Percentiles rank a stretch among this genome's conserved stretches.
phyloP scores from a whole-genome alignment of 2,888 invertebrate genomes.

The Spisula subtruncata region DNA sequence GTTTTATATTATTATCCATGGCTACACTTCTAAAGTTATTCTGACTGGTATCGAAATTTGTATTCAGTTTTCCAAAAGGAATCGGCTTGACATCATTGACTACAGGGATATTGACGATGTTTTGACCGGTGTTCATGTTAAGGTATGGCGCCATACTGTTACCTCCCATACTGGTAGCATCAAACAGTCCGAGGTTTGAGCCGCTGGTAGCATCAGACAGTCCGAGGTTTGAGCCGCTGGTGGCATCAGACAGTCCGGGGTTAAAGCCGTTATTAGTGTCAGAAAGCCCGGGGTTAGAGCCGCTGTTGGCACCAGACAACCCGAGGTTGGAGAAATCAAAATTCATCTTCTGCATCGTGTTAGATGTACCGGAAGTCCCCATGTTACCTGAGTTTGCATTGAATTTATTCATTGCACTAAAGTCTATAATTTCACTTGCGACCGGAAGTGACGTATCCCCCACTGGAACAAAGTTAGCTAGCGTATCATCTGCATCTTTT shows the following conservation, averaged over 20 bases:
- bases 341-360: neutral
- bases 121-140: neutral
- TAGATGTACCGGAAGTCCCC: neutral
- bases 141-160: neutral
- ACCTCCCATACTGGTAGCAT: neutral
- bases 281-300: too few relatives aligned
- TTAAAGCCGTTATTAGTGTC: neutral
- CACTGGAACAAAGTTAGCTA: neutral
- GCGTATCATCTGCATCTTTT: neutral
- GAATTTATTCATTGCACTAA: neutral
- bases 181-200: too few relatives aligned
- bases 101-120: neutral
- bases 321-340: slow-evolving; percentile 27
- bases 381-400: neutral
- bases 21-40: too few relatives aligned
- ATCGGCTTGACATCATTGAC: neutral
- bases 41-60: too few relatives aligned
- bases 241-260: neutral
- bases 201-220: neutral
- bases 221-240: too few relatives aligned
- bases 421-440: slow-evolving; percentile 34
- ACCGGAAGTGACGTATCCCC: neutral
- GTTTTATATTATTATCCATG: neutral
- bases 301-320: slow-evolving; percentile 1
- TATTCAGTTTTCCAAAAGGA: neutral